Conservation (phyloP, 35 echinoderm and acorn worm species). For the Ophiothrix spiculata region DNA sequence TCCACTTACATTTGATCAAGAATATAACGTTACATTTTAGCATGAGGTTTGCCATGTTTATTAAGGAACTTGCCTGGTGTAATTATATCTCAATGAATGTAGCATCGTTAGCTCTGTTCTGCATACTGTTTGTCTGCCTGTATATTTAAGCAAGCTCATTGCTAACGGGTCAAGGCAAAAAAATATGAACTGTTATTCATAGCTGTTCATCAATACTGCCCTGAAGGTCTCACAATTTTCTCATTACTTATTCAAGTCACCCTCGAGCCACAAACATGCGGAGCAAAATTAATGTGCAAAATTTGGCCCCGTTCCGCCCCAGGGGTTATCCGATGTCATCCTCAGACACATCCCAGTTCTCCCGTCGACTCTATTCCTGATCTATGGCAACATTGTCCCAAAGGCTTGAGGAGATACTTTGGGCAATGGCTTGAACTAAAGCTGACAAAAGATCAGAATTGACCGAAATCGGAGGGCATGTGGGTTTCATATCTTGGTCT, state of each 20-base stretch:
- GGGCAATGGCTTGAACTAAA: not conserved
- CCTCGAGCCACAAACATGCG: not conserved
- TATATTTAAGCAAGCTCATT: conserved; percentile 1
- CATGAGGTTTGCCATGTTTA: not conserved
- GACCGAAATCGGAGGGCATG: not conserved
- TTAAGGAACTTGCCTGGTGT: not conserved
- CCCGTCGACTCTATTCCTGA: not conserved
- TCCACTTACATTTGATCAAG: not conserved
- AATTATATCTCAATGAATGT: not conserved
- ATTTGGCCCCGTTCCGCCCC: conserved; percentile 5
- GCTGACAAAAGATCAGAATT: conserved; percentile 12
- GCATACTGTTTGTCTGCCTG: conserved; percentile 2
- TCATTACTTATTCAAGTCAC: conserved; percentile 1
- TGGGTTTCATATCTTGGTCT: not conserved
- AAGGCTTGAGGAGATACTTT: not conserved
- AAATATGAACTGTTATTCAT: not conserved
- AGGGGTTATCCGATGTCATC: not conserved
- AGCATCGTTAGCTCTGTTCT: not conserved
- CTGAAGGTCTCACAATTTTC: not conserved
- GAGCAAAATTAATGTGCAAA: conserved; percentile 13
- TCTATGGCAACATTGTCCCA: not conserved
- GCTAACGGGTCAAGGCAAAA: not conserved
- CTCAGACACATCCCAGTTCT: not conserved
- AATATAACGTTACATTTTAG: conserved; percentile 13
- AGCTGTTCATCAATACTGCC: conserved; percentile 11